Evolutionary conservation across 37 sponge, comb jelly and placozoan species (phyloP).

Genomic region (Lycopodina hypogea): DNA sequence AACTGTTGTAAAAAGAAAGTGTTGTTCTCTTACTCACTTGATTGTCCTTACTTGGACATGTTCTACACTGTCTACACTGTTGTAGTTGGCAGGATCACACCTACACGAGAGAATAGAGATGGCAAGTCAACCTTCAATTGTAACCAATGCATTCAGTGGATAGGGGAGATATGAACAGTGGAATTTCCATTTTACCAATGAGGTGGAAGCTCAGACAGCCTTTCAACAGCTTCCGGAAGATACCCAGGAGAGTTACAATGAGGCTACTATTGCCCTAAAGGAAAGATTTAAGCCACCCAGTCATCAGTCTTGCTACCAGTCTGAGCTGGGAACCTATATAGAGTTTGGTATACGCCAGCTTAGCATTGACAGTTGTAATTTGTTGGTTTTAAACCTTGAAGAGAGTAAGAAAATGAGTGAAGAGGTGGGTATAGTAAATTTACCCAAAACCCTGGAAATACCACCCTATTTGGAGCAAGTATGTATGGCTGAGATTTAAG

Average conservation of each 20-base stretch:
- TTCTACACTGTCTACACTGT: too few species aligned
- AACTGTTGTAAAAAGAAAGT: too few species aligned
- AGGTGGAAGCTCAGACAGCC: slow-evolving; percentile 27
- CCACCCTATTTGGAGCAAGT: too few species aligned
- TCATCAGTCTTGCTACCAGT: slow-evolving; percentile 31
- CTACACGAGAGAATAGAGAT: not conserved
- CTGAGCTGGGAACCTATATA: slow-evolving; percentile 22
- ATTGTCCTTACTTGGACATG: too few species aligned
- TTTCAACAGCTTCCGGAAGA: too few species aligned
- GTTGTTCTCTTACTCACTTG: too few species aligned
- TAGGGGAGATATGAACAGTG: slow-evolving; percentile 35
- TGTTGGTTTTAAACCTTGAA: too few species aligned
- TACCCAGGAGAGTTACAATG: not conserved
- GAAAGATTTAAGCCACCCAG: too few species aligned
- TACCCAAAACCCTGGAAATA: too few species aligned
- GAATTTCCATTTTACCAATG: slow-evolving; percentile 28
- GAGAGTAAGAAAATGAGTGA: too few species aligned
- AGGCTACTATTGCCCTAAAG: slow-evolving; percentile 20
- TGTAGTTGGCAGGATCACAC: not conserved
- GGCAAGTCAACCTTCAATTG: slow-evolving; percentile 1
- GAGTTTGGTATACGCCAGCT: not conserved
- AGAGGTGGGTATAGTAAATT: too few species aligned
- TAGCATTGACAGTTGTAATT: not conserved
- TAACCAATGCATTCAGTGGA: slow-evolving; percentile 31
- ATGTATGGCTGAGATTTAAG: too few species aligned